Evolutionary conservation across 2,888 invertebrate species (phyloP).

Genomic region (Leucophenga montana): DNA sequence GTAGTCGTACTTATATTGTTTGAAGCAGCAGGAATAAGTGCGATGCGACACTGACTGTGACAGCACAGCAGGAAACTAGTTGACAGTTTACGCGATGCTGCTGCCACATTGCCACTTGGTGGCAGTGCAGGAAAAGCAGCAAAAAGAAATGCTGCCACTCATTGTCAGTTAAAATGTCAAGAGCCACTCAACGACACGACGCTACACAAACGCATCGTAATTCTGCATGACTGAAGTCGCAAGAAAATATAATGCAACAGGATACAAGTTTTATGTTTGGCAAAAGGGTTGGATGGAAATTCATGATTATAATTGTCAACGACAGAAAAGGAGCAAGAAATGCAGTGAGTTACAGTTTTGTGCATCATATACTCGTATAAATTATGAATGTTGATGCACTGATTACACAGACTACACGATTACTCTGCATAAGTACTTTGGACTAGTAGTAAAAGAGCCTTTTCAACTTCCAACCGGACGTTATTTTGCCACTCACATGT

Average conservation of each 20-base stretch:
- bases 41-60: slow-evolving; percentile 47
- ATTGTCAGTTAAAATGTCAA: slow-evolving; percentile 48
- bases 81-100: slow-evolving; percentile 13
- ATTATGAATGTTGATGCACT: too few species aligned
- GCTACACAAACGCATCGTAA: background rate
- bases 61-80: slow-evolving; percentile 29
- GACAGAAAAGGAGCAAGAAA: too few species aligned
- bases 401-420: too few species aligned
- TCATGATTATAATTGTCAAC: too few species aligned
- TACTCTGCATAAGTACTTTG: too few species aligned
- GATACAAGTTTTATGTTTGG: background rate
- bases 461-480: too few species aligned
- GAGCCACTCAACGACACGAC: slow-evolving; percentile 39
- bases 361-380: too few species aligned
- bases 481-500: too few species aligned
- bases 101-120: background rate
- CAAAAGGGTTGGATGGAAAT: too few species aligned
- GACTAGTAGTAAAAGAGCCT: too few species aligned
- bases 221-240: background rate
- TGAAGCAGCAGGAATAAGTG: slow-evolving; percentile 14
- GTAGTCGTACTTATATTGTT: too few species aligned
- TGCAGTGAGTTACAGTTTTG: too few species aligned
- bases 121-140: slow-evolving; percentile 21
- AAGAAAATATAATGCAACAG: background rate
- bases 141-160: slow-evolving; percentile 36